Evolutionary conservation across 2,113 vertebrate genomes (phyloP).

Genomic region (Lagopus muta): DNA sequence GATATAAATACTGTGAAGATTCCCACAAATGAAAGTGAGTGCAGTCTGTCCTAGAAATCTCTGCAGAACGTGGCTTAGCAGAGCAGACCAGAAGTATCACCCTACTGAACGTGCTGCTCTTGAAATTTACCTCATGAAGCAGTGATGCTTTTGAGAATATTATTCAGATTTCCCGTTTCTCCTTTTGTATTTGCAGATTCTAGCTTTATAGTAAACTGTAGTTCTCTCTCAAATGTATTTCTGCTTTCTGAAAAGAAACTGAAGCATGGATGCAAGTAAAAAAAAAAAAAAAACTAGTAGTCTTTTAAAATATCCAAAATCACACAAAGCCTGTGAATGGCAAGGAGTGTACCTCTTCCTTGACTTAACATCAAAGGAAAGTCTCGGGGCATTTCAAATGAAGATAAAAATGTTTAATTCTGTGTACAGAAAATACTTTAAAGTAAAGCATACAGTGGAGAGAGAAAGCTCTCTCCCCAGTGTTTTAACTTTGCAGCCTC

Average conservation of each 20-base stretch:
- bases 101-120: neutral
- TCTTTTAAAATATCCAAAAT: neutral
- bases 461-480: neutral
- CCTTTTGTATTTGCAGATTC: neutral
- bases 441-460: neutral
- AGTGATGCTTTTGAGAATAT: neutral
- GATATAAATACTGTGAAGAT: slow-evolving; percentile 39
- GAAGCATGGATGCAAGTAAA: neutral
- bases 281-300: neutral
- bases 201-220: neutral
- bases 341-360: neutral
- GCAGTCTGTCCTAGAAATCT: neutral
- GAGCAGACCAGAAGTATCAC: neutral
- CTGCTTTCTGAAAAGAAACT: neutral
- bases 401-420: slow-evolving; percentile 42
- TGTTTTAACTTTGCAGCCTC: neutral
- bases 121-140: neutral
- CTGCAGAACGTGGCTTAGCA: neutral
- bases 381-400: slow-evolving; percentile 11
- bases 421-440: slow-evolving; percentile 6
- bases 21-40: neutral
- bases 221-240: neutral
- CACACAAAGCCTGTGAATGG: neutral
- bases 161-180: neutral
- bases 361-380: slow-evolving; percentile 24